Base-by-base conservation (phyloP, 1,140 invertebrate genomes). In the Panulirus ornatus region DNA sequence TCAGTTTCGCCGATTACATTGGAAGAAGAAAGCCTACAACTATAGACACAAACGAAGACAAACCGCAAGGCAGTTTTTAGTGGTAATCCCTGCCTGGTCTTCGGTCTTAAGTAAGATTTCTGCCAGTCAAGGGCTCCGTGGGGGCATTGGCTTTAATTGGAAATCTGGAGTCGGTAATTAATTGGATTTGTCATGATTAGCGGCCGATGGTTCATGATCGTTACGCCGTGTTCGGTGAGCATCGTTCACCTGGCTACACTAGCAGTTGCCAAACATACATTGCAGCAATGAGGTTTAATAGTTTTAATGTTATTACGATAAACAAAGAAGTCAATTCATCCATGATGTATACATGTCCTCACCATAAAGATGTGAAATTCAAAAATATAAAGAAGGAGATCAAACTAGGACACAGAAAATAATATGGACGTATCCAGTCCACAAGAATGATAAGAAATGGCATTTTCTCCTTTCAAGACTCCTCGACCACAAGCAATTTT, bases 101-200 rank as follows among this genome's bases (percentile, higher is more conserved):
- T 89, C 79, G 63, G 79, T 82, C 87, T 89, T 89, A 89, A 89
- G 87, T 82, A 89, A 89, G 87, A 89, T 89, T 82, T 88, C 87
- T 83, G 70, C 78, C 87, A 82, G 87, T 89, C 87, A 71, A 73
- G 81, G 78, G 86, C 86, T 82, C 76, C 38, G 86, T 70, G 79
- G 87, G 66, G 87, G 87, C 79, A 89, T 76, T 89, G 87, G 87
- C 79, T 89, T 89, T 89, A 89, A 89, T 89, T 89, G 87, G 87
- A 89, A 89, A 89, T 89, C 87, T 89, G 87, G 87, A 84, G 87
- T 89, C 87, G 87, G 87, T 89, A 89, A 89, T 89, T 89, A 89
- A 89, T 89, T 89, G 87, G 87, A 89, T 89, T 89, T 89, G 87
- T 89, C 87, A 89, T 89, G 87, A 89, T 89, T 89, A 89, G 87